Evolutionary conservation across 2,113 vertebrate species (phyloP), one percentile per base, ranked within the genome.

Genomic region (Psophia crepitans): DNA sequence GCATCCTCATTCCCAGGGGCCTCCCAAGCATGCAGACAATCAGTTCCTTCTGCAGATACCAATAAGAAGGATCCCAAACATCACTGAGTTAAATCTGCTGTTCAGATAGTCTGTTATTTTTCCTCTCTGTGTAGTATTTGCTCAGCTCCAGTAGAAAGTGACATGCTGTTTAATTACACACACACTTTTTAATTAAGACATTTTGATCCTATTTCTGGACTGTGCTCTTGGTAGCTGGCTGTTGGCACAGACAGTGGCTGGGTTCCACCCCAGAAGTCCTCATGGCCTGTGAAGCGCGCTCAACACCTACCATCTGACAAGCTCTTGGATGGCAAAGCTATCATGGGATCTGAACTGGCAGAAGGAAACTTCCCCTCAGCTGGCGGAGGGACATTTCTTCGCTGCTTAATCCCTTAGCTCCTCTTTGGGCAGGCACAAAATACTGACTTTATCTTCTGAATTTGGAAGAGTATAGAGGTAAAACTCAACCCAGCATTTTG

Each of bases 401-500:
- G 3, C 84, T 68, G 77, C 53, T 87, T 85, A 88, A 92, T 95
- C 74, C 78, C 70, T 92, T n/a, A 61, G 61, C 61, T 97, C 27
- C 61, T 93, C 82, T 83, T 79, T 90, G 43, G 48, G 75, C 70
- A 64, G 23, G 24, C 85, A 96, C 82, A 96, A 94, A 95, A 94
- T 90, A 92, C 94, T 90, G 90, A 90, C 90, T 94, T 87, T 79
- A 70, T 93, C 78, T 91, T 90, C 75, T 76, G 82, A 93, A 83
- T 61, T 94, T 93, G 88, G 88, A 95, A 79, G 75, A 85, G 83
- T 37, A 64, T 0, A 82, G 74, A 91, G 33, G 69, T 56, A 90
- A 91, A 93, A 68, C 61, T 94, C 60, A 91, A 71, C 61, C 43
- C 57, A 65, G 43, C 39, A 69, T 64, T 93, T 71, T 85, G 35